Conservation (phyloP, 1,140 invertebrate genomes). For the Temnothorax longispinosus region DNA sequence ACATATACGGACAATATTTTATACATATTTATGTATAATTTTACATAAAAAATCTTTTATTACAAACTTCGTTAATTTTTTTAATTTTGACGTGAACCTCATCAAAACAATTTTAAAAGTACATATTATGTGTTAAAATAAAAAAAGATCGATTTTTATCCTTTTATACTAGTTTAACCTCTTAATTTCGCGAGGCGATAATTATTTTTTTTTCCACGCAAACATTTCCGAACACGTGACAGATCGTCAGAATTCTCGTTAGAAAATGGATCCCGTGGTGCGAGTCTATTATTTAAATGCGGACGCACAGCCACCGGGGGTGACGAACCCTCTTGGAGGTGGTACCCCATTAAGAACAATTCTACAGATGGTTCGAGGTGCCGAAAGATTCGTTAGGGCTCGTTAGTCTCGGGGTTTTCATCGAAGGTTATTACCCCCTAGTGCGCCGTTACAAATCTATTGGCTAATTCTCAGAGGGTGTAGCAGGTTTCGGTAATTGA, state of each 20-base stretch:
- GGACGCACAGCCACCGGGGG: slow-evolving; percentile 50
- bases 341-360: slow-evolving; percentile 75
- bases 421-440: slow-evolving; percentile 66
- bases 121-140: neutral
- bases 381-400: slow-evolving; percentile 81
- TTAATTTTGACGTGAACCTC: no score
- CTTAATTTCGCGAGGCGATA: neutral
- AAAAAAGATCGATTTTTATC: neutral
- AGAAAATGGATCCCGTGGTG: slow-evolving; percentile 74
- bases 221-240: slow-evolving; percentile 75
- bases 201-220: neutral
- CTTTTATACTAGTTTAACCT: neutral
- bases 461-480: slow-evolving; percentile 53
- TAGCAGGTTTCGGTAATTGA: slow-evolving; percentile 53
- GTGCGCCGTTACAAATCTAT: slow-evolving; percentile 68
- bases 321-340: slow-evolving; percentile 65
- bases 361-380: slow-evolving; percentile 82
- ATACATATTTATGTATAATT: no score
- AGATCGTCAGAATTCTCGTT: slow-evolving; percentile 76
- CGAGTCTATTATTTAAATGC: slow-evolving; percentile 79
- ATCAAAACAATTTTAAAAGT: no score
- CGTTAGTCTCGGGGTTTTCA: slow-evolving; percentile 78
- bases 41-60: no score
- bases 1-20: no score
- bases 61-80: no score